A percentile compares a stretch with the other conserved stretches of the same genome.
phyloP scores from a whole-genome alignment of 1,140 invertebrate genomes.

The Helicoverpa zea region DNA sequence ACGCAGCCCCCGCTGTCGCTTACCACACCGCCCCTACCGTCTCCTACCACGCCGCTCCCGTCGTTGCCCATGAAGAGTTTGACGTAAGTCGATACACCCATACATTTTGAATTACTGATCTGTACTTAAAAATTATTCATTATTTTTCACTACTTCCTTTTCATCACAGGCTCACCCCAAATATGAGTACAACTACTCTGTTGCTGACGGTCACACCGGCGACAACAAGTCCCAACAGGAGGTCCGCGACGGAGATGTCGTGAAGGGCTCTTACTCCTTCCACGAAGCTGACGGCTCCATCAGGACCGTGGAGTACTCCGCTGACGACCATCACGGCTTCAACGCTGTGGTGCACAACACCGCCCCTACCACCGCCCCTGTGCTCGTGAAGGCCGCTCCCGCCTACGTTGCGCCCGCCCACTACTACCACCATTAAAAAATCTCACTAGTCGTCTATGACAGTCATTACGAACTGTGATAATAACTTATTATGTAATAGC shows the following conservation, averaged over 20 bases:
- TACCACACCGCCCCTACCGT: conserved; percentile 57
- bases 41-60: conserved; percentile 53
- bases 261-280: conserved; percentile 86
- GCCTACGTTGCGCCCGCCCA: conserved; percentile 43
- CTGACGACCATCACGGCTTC: conserved; percentile 86
- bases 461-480: no score
- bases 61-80: conserved; percentile 21
- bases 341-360: conserved; percentile 83
- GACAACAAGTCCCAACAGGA: conserved; percentile 84
- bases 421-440: conserved; percentile 58
- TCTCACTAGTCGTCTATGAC: no score
- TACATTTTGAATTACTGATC: no score
- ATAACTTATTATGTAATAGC: no score
- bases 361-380: conserved; percentile 49
- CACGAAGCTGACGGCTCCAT: conserved; percentile 86
- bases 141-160: no score
- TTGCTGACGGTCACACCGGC: conserved; percentile 47
- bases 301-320: conserved; percentile 85
- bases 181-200: conserved; percentile 82
- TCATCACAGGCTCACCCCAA: conserved; percentile 53
- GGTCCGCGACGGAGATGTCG: conserved; percentile 84
- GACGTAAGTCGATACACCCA: conserved; percentile 42
- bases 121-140: no score
- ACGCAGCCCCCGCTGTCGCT: conserved; percentile 56
- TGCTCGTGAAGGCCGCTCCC: background rate